Evolutionary conservation across 2,113 vertebrate genomes (phyloP).

Genomic region (Panthera leo): DNA sequence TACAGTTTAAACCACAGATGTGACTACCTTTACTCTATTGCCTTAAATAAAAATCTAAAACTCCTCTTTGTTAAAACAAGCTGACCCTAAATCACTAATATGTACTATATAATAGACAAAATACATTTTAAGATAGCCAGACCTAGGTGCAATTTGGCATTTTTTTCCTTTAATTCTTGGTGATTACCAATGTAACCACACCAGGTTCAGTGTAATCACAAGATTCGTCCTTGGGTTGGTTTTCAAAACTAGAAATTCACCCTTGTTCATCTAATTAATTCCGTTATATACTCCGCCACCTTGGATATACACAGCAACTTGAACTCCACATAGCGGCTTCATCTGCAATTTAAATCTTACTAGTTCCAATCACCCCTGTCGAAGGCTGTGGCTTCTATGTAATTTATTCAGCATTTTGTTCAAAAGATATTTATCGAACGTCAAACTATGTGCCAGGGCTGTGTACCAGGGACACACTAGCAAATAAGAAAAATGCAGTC

Average conservation of each 20-base stretch:
- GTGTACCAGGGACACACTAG: not conserved
- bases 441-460: not conserved
- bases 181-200: not conserved
- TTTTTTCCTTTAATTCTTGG: slow-evolving; percentile 33
- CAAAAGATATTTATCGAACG: not conserved
- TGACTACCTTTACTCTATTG: not conserved
- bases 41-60: not conserved
- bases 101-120: not conserved
- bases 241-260: not conserved
- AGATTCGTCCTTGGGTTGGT: not conserved
- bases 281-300: not conserved
- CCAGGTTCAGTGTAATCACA: not conserved
- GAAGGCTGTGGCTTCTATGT: not conserved
- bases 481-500: not conserved
- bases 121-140: not conserved
- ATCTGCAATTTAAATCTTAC: not conserved
- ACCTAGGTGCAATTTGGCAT: not conserved
- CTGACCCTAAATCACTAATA: not conserved
- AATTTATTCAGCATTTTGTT: slow-evolving; percentile 37
- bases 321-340: not conserved
- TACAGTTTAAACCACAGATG: not conserved
- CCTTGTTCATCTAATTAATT: not conserved
- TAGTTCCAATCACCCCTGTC: not conserved
- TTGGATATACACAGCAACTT: not conserved
- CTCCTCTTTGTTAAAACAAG: not conserved